Conservation (phyloP, 2,113 vertebrate genomes). For the Abramis brama region DNA sequence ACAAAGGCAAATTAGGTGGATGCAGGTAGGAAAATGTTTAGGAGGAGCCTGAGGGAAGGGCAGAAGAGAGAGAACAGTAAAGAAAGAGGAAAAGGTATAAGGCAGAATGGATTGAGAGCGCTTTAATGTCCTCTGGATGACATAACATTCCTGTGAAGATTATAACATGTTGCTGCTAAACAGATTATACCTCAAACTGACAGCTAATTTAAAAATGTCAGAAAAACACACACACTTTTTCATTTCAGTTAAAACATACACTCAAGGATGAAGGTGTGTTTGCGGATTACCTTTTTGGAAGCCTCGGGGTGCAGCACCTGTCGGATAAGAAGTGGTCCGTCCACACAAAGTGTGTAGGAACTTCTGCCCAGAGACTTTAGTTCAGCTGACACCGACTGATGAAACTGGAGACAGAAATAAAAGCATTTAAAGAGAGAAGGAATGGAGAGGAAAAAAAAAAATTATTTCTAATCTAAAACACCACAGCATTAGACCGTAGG, state of each 20-base stretch:
- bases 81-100: not conserved
- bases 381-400: constrained; percentile 87
- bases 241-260: not conserved
- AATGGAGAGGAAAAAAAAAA: not conserved
- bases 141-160: constrained; percentile 41
- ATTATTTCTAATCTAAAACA: not conserved
- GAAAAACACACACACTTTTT: not conserved
- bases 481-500: not conserved
- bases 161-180: constrained; percentile 39
- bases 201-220: constrained; percentile 16
- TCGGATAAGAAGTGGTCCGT: constrained; percentile 87
- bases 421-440: not conserved
- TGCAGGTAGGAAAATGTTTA: not conserved
- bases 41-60: constrained; percentile 1
- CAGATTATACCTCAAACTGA: constrained; percentile 12
- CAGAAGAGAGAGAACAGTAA: not conserved
- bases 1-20: constrained; percentile 20
- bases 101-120: not conserved
- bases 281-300: constrained; percentile 87
- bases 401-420: constrained; percentile 76
- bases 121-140: constrained; percentile 4
- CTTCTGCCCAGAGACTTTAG: constrained; percentile 85
- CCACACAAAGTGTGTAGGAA: constrained; percentile 88
- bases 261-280: not conserved
- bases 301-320: constrained; percentile 94